A percentile compares a stretch with the other conserved stretches of the same genome.
phyloP scores from a whole-genome alignment of 2,113 vertebrate genomes.

The Procavia capensis region DNA sequence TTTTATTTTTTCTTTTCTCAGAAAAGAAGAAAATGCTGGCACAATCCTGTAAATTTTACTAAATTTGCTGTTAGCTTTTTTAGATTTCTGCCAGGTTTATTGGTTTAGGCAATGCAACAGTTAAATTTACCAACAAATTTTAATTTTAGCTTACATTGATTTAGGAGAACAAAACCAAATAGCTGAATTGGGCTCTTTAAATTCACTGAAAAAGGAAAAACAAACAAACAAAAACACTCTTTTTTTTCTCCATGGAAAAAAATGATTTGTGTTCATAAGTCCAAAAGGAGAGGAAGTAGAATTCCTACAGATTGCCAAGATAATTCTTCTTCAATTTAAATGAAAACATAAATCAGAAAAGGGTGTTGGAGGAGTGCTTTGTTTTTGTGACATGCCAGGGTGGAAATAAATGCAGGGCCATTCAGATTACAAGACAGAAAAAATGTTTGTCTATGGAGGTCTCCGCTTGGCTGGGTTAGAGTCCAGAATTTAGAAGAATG shows the following conservation, averaged over 20 bases:
- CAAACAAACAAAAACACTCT: not conserved
- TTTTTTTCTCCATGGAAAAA: slow-evolving; percentile 13
- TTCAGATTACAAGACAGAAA: not conserved
- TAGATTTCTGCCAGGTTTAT: not conserved
- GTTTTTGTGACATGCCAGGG: not conserved
- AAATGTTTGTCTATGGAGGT: not conserved
- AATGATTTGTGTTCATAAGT: not conserved
- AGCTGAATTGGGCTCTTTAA: slow-evolving; percentile 8
- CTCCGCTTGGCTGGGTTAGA: not conserved
- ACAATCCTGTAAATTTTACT: not conserved
- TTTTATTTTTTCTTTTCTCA: not conserved
- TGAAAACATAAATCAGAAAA: slow-evolving; percentile 19
- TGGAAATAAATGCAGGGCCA: not conserved
- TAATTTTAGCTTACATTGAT: not conserved
- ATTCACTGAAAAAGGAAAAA: slow-evolving; percentile 11
- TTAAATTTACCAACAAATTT: slow-evolving; percentile 47
- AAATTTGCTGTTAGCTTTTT: not conserved
- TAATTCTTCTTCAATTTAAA: slow-evolving; percentile 8
- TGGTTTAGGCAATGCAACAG: not conserved
- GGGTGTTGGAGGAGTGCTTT: not conserved
- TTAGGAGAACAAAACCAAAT: not conserved
- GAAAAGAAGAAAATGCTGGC: not conserved
- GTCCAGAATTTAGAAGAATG: not conserved
- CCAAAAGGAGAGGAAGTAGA: not conserved
- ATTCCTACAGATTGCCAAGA: not conserved